Base-by-base conservation (phyloP, 2,888 invertebrate genomes). In the Gandaritis pyraliata region DNA sequence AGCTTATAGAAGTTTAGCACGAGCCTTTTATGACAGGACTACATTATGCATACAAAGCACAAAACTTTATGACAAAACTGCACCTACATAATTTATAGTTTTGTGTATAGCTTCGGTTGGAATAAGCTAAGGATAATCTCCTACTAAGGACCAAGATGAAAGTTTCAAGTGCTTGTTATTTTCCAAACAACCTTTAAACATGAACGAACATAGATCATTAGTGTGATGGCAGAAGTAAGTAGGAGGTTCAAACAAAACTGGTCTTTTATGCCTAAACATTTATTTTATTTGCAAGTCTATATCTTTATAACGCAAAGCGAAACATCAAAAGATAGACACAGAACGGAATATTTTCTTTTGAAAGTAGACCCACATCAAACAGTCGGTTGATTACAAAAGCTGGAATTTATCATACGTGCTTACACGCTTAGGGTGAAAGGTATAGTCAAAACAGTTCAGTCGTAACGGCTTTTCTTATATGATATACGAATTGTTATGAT, bases 321-420 rank as follows among this genome's bases (percentile, higher is more conserved):
- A 29, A 33, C 41, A 55, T 53, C 62, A 62, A 62, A 58, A 46
- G 55, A 58, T 53, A 57, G 56, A 56, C 51, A 57, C 47, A 58
- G 45, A 47, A 38, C 33, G 47, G 51, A 58, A 62, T 58, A 55
- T 64, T 59, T 59, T 56, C 52, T 59, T 49, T 52, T 38, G 38
- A 53, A 52, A 56, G 63, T 52, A 38, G 48, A 59, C 56, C 59
- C 56, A 59, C 59, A 64, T 64, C 64, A 64, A 64, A 64, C 58
- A 59, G 64, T 39, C 23, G 59, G 52, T 59, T 59, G 59, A 57
- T 64, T 64, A 64, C 64, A 64, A 64, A 64, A 64, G 64, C 56
- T 43, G 33, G 52, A 59, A 64, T 64, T 55, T 58, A 63, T 63
- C 64, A 59, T 64, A 59, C 48, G 43, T 45, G 64, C 45, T 56